Percentiles rank a stretch among this genome's conserved stretches.
Evolutionary conservation across 2,888 invertebrate species (phyloP).

Genomic region (Drosophila yooni): DNA sequence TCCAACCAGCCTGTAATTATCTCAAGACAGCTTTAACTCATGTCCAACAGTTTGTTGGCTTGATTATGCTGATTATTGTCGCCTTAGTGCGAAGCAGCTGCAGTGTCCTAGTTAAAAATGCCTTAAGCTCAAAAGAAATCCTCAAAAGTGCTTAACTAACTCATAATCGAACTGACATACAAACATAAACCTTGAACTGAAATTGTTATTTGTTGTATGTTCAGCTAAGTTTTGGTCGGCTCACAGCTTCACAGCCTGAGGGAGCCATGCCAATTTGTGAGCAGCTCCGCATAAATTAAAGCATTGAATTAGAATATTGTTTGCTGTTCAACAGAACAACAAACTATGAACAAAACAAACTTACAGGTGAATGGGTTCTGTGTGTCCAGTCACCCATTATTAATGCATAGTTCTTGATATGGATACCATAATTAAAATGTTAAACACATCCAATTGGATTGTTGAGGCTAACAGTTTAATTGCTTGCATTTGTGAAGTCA

Average conservation of each 20-base stretch:
- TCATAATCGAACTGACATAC: not conserved
- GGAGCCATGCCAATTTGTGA: not conserved
- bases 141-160: not conserved
- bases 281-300: not conserved
- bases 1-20: not conserved
- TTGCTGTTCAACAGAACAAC: not conserved
- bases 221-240: not conserved
- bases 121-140: not conserved
- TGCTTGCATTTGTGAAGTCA: no score
- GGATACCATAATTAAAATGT: not conserved
- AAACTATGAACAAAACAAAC: not conserved
- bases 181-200: not conserved
- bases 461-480: not conserved
- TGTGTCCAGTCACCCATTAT: not conserved
- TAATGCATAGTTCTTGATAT: not conserved
- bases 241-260: not conserved
- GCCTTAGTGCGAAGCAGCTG: not conserved
- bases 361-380: not conserved
- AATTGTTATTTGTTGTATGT: not conserved
- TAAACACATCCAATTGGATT: not conserved
- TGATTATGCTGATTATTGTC: not conserved
- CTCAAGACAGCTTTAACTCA: not conserved
- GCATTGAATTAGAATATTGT: not conserved
- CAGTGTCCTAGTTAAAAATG: not conserved
- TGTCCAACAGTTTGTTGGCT: not conserved